A percentile compares a stretch with the other conserved stretches of the same genome.
phyloP scores from a whole-genome alignment of 2,113 vertebrate species.

The Carlito syrichta region DNA sequence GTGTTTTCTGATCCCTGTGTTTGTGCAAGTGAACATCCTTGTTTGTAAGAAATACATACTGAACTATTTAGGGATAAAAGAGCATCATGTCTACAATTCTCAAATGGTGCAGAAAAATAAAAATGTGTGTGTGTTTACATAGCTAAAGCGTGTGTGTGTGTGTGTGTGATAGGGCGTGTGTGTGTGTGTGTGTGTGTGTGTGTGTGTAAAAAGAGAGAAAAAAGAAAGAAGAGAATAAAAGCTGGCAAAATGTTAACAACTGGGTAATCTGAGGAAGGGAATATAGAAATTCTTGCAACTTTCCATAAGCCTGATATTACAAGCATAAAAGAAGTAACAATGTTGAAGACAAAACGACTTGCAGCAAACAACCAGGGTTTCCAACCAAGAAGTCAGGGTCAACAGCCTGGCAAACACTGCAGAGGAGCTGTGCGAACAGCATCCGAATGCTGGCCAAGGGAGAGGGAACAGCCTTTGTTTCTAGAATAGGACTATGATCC shows the following conservation, averaged over 20 bases:
- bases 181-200: no score
- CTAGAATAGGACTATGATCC: not conserved
- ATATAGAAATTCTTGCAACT: not conserved
- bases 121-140: not conserved
- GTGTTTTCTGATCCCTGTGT: not conserved
- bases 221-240: not conserved
- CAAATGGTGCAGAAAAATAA: not conserved
- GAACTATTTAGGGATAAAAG: not conserved
- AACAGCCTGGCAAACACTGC: fast-evolving
- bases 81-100: not conserved
- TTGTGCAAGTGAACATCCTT: not conserved
- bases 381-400: not conserved
- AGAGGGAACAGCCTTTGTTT: not conserved
- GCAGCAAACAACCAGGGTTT: not conserved
- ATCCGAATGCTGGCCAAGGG: not conserved
- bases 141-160: no score
- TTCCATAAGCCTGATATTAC: not conserved
- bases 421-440: not conserved
- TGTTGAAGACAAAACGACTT: not conserved
- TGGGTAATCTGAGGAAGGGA: not conserved
- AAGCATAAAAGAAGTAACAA: not conserved
- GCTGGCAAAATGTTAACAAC: not conserved
- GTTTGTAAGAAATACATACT: not conserved
- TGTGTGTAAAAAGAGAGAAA: not conserved
- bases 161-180: no score